Percentiles rank a stretch among this genome's conserved stretches.
phyloP scores from a whole-genome alignment of 2,113 vertebrate species.

The Formicarius rufipectus region DNA sequence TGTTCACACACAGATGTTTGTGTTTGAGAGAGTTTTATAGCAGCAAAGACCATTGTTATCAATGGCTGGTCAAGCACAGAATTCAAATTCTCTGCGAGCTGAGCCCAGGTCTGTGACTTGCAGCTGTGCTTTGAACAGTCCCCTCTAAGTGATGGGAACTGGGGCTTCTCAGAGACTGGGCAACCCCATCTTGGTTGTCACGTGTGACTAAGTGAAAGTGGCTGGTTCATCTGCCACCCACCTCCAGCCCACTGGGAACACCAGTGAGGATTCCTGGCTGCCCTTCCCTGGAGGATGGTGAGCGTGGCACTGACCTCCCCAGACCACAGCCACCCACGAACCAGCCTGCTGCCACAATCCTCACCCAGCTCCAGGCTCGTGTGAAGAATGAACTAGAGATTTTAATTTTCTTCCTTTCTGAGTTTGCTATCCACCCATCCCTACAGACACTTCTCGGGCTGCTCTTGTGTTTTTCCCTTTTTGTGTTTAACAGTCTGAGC shows the following conservation, averaged over 20 bases:
- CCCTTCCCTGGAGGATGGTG: neutral
- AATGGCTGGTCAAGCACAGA: constrained; percentile 8
- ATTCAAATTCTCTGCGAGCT: neutral
- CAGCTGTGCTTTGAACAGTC: neutral
- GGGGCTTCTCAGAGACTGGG: neutral
- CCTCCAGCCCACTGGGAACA: fast-evolving
- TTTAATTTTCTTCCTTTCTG: neutral
- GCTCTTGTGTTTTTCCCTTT: neutral
- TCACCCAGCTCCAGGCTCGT: neutral
- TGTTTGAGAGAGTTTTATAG: neutral
- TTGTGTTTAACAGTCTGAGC: neutral
- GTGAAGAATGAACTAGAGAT: neutral
- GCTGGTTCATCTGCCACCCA: neutral
- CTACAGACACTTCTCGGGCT: neutral
- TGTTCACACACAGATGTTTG: neutral
- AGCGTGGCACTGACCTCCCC: neutral
- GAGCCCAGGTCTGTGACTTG: neutral
- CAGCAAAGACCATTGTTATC: neutral
- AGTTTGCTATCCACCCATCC: neutral
- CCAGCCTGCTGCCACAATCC: neutral
- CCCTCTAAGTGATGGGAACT: neutral
- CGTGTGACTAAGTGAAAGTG: neutral
- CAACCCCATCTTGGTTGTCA: neutral
- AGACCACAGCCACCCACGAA: fast-evolving
- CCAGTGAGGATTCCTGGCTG: neutral